Evolutionary conservation across 1,140 invertebrate genomes (phyloP).

Genomic region (Lordiphosa stackelbergi): DNA sequence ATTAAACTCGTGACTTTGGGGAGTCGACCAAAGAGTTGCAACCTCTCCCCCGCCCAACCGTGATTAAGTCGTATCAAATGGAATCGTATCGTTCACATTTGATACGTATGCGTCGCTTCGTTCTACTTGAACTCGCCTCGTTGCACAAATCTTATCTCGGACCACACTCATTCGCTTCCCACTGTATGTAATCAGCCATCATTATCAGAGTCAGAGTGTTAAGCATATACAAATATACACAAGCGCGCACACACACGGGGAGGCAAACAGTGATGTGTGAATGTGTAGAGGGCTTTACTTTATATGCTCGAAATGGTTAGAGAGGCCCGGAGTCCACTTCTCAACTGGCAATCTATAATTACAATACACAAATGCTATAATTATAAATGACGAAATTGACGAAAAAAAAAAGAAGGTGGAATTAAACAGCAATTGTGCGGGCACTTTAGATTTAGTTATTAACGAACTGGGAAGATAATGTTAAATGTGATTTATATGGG

Average conservation of each 20-base stretch:
- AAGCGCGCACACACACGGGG: too few relatives aligned
- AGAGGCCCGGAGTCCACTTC: too few relatives aligned
- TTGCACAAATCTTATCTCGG: conserved; percentile 67
- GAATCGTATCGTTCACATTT: too few relatives aligned
- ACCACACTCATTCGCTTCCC: conserved; percentile 31
- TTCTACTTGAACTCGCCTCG: conserved; percentile 56
- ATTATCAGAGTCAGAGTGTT: conserved; percentile 16
- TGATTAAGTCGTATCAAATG: too few relatives aligned
- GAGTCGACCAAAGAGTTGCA: background rate
- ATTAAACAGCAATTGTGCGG: conserved; percentile 1
- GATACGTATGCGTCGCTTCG: conserved; percentile 18
- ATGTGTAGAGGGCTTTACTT: background rate
- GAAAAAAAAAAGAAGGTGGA: background rate
- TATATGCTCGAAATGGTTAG: too few relatives aligned
- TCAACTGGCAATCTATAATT: conserved; percentile 56
- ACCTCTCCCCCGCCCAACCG: too few relatives aligned
- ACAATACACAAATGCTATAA: conserved; percentile 55
- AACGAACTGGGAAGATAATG: conserved; percentile 11
- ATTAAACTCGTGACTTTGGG: conserved; percentile 38
- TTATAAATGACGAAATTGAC: conserved; percentile 65
- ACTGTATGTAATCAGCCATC: conserved; percentile 41
- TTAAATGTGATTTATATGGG: too few relatives aligned
- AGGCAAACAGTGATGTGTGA: background rate
- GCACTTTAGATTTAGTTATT: too few relatives aligned
- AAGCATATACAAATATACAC: background rate